Conservation (phyloP, 2,113 vertebrate species). For the Puffinus mauretanicus region DNA sequence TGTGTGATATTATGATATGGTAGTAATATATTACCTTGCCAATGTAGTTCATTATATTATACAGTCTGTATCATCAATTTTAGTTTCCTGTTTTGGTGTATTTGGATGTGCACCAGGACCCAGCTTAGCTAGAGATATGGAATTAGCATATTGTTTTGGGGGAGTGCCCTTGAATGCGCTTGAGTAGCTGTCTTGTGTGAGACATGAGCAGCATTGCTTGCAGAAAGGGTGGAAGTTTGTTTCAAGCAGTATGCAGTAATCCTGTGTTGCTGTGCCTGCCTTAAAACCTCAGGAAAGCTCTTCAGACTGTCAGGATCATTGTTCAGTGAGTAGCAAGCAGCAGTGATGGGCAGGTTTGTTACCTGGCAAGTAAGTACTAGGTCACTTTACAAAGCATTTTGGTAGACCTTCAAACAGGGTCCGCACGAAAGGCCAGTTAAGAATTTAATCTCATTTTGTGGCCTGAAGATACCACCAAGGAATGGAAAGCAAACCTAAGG, state of each 20-base stretch:
- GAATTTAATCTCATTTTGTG: neutral
- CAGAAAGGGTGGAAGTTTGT: constrained; percentile 47
- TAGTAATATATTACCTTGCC: neutral
- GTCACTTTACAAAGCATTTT: constrained; percentile 15
- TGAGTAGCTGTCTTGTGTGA: constrained; percentile 56
- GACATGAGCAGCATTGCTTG: constrained; percentile 71
- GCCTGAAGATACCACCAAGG: neutral
- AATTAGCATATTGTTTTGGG: constrained; percentile 79
- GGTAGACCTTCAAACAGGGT: constrained; percentile 58
- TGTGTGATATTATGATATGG: neutral
- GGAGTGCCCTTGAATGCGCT: constrained; percentile 82
- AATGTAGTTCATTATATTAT: constrained; percentile 32
- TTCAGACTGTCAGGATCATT: constrained; percentile 39
- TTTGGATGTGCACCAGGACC: constrained; percentile 25
- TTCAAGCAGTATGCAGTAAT: constrained; percentile 1
- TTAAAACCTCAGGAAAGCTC: constrained; percentile 41
- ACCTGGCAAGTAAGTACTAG: constrained; percentile 4
- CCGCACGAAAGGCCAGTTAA: constrained; percentile 64
- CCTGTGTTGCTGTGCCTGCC: constrained; percentile 56
- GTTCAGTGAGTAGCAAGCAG: constrained; percentile 24
- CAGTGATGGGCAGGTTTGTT: constrained; percentile 24
- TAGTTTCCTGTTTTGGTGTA: neutral
- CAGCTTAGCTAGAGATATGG: constrained; percentile 49
- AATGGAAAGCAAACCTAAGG: neutral
- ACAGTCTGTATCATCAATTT: neutral